A percentile compares a stretch with the other conserved stretches of the same genome.
Conservation (phyloP, 2,888 invertebrate species). For the Helicoverpa assulta region DNA sequence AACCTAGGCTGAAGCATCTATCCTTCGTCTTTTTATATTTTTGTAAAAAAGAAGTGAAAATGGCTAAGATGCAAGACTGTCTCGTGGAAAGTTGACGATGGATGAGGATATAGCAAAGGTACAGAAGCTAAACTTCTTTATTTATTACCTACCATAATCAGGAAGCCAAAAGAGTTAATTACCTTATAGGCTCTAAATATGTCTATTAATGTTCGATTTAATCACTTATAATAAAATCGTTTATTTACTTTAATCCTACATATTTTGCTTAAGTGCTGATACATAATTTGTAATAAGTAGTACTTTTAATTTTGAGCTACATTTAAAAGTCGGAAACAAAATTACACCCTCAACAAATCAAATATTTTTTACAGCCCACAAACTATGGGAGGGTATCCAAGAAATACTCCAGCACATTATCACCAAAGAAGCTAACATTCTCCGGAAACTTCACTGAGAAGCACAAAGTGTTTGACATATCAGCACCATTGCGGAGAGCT, state of each 20-base stretch:
- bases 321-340: too few species aligned
- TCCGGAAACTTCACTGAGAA: constrained; percentile 79
- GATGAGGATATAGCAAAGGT: constrained; percentile 67
- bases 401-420: constrained; percentile 57
- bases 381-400: constrained; percentile 68
- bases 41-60: constrained; percentile 40
- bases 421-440: constrained; percentile 74
- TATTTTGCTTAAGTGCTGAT: too few species aligned
- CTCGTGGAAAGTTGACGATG: constrained; percentile 72
- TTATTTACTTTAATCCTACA: too few species aligned
- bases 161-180: neutral
- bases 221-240: too few species aligned
- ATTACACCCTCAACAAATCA: too few species aligned
- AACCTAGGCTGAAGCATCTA: constrained; percentile 9
- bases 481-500: constrained; percentile 67
- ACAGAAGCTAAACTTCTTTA: neutral
- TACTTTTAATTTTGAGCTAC: too few species aligned
- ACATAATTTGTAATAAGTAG: too few species aligned
- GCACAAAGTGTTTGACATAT: constrained; percentile 74
- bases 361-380: constrained; percentile 50
- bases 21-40: constrained; percentile 23
- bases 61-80: constrained; percentile 44
- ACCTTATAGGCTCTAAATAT: too few species aligned
- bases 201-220: too few species aligned
- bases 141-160: neutral